phyloP scores from a whole-genome alignment of 2,797 vertebrate genomes.

The Lithobates pipiens region DNA sequence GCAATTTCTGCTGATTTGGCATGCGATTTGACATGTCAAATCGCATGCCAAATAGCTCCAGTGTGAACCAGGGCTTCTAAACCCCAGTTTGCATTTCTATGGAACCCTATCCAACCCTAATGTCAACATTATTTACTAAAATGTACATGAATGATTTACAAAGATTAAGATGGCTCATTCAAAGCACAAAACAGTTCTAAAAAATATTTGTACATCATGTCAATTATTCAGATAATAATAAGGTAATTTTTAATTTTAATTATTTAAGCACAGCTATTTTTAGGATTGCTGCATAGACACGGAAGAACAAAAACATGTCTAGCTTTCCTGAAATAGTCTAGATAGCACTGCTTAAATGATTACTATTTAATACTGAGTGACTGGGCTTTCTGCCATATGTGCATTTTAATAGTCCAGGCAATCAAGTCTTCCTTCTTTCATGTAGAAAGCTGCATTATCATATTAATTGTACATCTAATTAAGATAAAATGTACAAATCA shows the following conservation, averaged over 20 bases:
- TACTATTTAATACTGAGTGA: constrained; percentile 15
- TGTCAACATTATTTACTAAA: background rate
- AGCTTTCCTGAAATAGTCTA: constrained; percentile 13
- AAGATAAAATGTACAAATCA: constrained; percentile 12
- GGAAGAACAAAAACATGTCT: constrained; percentile 5
- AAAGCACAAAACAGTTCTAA: background rate
- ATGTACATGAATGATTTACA: background rate
- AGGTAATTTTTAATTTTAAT: background rate
- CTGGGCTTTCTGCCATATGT: background rate
- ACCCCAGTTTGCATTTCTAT: too few relatives aligned
- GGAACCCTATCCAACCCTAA: too few relatives aligned
- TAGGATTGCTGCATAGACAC: background rate
- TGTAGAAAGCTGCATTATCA: constrained; percentile 12
- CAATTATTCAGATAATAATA: background rate
- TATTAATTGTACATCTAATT: constrained; percentile 28
- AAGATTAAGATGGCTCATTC: background rate
- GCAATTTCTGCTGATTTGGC: too few relatives aligned
- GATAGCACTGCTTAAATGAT: background rate
- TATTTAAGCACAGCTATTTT: constrained; percentile 5
- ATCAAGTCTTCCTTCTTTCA: background rate
- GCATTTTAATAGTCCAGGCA: background rate
- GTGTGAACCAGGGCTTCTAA: too few relatives aligned
- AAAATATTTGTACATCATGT: background rate
- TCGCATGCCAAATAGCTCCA: too few relatives aligned
- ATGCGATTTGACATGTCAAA: too few relatives aligned